Base-by-base conservation (phyloP, 2,113 vertebrate species). In the Zosterops borbonicus region DNA sequence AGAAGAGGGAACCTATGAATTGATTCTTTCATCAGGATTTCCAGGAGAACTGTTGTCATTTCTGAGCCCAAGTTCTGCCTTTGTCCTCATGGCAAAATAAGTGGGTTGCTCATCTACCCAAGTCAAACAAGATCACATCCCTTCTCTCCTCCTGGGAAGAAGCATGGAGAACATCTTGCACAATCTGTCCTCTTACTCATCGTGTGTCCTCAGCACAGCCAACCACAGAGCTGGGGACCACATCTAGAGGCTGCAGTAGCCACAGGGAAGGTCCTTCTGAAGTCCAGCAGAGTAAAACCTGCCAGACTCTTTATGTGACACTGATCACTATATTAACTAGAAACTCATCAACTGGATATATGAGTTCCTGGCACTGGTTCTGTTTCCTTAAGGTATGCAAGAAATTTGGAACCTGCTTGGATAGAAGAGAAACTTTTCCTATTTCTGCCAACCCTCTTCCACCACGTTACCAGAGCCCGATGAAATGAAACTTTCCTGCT, bases 51-150 rank as follows among this genome's bases (percentile, higher is more conserved):
- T 25, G n/a, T 52, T 90, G 50, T 84, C 90, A 94, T 81, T 95
- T 93, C 90, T 46, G 41, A 65, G 73, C 80, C 85, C 56, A 58
- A 84, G 56, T 85, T 90, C 70, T 79, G 84, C 35, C 74, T 93
- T 92, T 52, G 68, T 80, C 42, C 68, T 78, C 64, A 23, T 0
- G 0, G 73, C 52, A 92, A 94, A 97, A 55, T 71, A 89, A 83
- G 62, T 3, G 60, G 52, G 69, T 83, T 93, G 47, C n/a, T 80
- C 0, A 0, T 52, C 69, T 68, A 78, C 94, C 91, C 92, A 95
- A 97, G 52, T 70, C 86, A 96, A 97, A 97, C 92, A 96, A 95
- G 56, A 53, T 93, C 50, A 89, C 27, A 67, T 88, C 79, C 86
- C 76, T 90, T 69, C 76, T 80, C 63, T 89, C 55, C 37, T 81